Conservation (phyloP, 2,797 vertebrate species). For the Mormyrus proboscirostris region DNA sequence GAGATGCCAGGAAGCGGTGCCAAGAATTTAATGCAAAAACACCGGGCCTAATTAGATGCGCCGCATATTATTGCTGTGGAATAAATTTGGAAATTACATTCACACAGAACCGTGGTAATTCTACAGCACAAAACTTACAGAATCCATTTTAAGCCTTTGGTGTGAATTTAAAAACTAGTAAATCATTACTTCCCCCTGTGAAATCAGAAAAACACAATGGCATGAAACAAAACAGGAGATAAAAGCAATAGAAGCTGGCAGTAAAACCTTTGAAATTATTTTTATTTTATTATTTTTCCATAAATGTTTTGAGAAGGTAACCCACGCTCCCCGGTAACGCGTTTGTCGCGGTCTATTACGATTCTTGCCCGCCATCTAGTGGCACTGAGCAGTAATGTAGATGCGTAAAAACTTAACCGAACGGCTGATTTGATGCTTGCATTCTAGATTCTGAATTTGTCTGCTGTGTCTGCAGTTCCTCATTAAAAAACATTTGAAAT, state of each 20-base stretch:
- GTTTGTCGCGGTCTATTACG: neutral
- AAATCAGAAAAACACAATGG: neutral
- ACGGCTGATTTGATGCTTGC: neutral
- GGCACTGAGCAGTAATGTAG: neutral
- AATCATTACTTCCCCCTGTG: neutral
- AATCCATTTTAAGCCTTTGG: neutral
- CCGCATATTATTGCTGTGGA: neutral
- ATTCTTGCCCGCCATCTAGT: slow-evolving; percentile 28
- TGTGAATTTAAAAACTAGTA: slow-evolving; percentile 4
- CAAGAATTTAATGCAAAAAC: neutral
- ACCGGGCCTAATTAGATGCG: neutral
- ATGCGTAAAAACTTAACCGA: neutral
- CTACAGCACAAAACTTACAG: neutral
- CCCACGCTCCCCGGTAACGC: no score
- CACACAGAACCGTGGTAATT: neutral
- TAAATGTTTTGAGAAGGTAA: neutral
- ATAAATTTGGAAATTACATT: slow-evolving; percentile 1
- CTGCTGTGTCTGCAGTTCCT: neutral
- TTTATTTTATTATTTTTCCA: neutral
- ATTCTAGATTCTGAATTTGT: neutral
- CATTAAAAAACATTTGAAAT: neutral
- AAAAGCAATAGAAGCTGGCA: neutral
- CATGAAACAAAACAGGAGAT: neutral
- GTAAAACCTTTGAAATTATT: neutral
- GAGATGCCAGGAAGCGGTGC: neutral